These are phyloP conservation scores for Hesperophylax magnus DNA, from an alignment of 1,140 invertebrate species.

Conservation along the genomic window DNA sequence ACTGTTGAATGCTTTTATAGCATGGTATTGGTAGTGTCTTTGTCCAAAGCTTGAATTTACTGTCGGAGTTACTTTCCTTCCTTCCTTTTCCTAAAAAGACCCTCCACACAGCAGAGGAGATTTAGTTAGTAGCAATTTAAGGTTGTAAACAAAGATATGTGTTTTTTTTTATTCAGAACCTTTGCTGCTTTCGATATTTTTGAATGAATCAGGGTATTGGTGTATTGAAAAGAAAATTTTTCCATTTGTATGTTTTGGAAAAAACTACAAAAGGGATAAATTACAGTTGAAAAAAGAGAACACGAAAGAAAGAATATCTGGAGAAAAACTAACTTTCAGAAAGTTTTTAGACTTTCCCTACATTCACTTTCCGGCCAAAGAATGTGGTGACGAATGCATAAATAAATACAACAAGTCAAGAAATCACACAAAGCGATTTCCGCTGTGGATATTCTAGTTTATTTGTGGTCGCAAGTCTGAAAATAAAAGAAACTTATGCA, in stretches of 20 bases:
- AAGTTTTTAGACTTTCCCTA: neutral
- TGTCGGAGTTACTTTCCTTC: no score
- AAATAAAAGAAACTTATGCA: slow-evolving; percentile 12
- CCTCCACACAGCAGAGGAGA: no score
- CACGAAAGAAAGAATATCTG: neutral
- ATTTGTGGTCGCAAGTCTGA: neutral
- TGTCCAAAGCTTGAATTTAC: no score
- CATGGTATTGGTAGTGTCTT: no score
- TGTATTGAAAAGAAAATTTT: neutral
- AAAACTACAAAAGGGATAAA: neutral
- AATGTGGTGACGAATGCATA: slow-evolving; percentile 24
- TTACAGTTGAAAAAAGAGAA: neutral
- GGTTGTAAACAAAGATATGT: no score
- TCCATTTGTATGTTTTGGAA: neutral
- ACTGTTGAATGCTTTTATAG: no score
- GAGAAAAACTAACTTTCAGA: neutral
- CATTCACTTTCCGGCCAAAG: neutral
- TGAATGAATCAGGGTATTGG: no score
- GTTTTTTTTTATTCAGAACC: no score
- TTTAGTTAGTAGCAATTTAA: no score
- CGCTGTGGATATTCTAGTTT: neutral
- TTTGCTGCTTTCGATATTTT: no score
- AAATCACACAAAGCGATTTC: neutral
- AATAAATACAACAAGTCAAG: neutral
- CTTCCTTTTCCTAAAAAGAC: no score